Percentiles rank a stretch among this genome's conserved stretches.
Conservation (phyloP, 2,797 vertebrate species). For the Lutjanus argentimaculatus region DNA sequence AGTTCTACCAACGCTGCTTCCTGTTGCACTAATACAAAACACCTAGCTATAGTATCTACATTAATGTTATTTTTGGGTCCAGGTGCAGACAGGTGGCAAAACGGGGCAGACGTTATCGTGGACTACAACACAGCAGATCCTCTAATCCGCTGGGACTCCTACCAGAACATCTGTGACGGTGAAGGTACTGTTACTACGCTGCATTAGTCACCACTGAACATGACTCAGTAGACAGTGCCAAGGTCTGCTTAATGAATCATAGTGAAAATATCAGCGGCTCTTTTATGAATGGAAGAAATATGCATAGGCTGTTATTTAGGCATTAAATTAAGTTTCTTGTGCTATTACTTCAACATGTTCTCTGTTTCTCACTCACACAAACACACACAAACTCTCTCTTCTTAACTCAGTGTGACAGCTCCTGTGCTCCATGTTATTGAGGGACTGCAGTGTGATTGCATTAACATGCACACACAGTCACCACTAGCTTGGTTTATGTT, state of each 20-base stretch:
- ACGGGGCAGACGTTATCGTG: constrained; percentile 88
- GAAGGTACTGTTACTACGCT: constrained; percentile 86
- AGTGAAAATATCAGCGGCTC: constrained; percentile 13
- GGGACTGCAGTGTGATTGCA: constrained; percentile 42
- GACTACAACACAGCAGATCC: constrained; percentile 94
- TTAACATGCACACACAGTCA: constrained; percentile 56
- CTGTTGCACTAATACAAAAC: not conserved
- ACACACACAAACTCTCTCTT: constrained; percentile 17
- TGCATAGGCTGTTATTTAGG: not conserved
- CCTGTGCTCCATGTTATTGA: constrained; percentile 15
- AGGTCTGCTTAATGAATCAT: constrained; percentile 27
- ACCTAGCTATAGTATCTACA: constrained; percentile 2
- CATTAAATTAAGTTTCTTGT: not conserved
- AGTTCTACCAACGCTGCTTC: not conserved
- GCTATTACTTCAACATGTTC: not conserved
- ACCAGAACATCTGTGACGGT: constrained; percentile 91
- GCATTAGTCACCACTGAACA: constrained; percentile 25
- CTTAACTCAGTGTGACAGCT: constrained; percentile 13
- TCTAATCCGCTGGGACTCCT: constrained; percentile 94
- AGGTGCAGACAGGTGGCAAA: constrained; percentile 88
- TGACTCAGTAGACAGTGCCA: constrained; percentile 27
- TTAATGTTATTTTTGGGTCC: constrained; percentile 30
- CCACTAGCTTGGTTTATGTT: constrained; percentile 33
- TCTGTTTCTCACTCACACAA: not conserved
- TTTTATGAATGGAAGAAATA: constrained; percentile 36